Base-by-base conservation (phyloP, 2,113 vertebrate genomes). In the Hyla sarda region DNA sequence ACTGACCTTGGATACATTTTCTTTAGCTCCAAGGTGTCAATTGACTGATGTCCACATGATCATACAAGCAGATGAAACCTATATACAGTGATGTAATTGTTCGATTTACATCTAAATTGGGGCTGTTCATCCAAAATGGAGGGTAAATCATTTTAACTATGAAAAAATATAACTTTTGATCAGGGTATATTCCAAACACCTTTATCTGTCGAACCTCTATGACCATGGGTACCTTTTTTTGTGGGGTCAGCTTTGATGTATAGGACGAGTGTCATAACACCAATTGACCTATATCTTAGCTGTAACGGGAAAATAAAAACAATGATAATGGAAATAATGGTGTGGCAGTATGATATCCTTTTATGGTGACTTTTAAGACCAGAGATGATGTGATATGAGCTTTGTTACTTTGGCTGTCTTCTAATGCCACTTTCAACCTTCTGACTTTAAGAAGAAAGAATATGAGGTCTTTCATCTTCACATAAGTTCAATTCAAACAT, bases 401-500 rank as follows among this genome's bases (percentile, higher is more conserved):
- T 11, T 28, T 0, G 34, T 34, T 62, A 34, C 84, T 81, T 28
- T 17, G 17, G 83, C 32, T 12, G 21, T 73, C 25, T 45, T 85
- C 19, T 78, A 67, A 85, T 85, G 47, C 69, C 58, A 48, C 37
- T 82, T 65, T 74, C 50, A 86, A 62, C 77, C 50, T 81, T 2
- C 32, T 37, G 52, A 56, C 50, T 74, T 54, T 19, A 12, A 45
- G 41, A 47, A 45, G 32, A 21, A 23, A 34, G 54, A 73, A 65
- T n/a, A 62, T 19, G 8, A 28, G 28, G 77, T 69, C 85, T 87
- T 87, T 87, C 67, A 87, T 87, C 85, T 87, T 82, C 13, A 41
- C 47, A 48, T 84, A 62, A 69, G 74, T 71, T 34, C 52, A 45
- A 47, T 81, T 81, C 34, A 47, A 0, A 30, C 25, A 50, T 67